Evolutionary conservation across 92 coral and sea anemone genomes (phyloP).

Genomic region (Palythoa caribaeorum): DNA sequence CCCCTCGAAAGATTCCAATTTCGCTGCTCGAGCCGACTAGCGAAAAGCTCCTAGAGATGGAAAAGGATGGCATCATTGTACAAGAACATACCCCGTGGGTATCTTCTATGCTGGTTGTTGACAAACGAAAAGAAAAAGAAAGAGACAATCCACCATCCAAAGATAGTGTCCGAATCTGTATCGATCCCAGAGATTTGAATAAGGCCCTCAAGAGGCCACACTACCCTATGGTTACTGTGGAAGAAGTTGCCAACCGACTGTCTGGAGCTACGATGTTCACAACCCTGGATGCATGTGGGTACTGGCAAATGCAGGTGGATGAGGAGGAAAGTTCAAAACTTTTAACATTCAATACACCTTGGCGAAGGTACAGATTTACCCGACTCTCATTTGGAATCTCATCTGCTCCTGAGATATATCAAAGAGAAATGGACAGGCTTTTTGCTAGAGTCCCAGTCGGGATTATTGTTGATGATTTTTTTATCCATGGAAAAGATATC

Average conservation of each 20-base stretch:
- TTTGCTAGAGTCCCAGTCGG: constrained; percentile 62
- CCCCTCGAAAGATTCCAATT: too few species aligned
- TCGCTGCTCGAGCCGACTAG: too few species aligned
- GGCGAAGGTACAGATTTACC: constrained; percentile 58
- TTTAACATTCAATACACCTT: constrained; percentile 69
- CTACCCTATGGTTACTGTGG: too few species aligned
- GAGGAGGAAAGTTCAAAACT: constrained; percentile 51
- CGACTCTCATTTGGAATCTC: constrained; percentile 66
- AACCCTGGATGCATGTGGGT: constrained; percentile 59
- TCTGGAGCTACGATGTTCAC: constrained; percentile 45
- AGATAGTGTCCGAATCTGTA: too few species aligned
- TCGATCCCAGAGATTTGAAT: too few species aligned
- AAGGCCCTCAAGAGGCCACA: too few species aligned
- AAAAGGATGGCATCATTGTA: too few species aligned
- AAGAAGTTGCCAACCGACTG: constrained; percentile 18
- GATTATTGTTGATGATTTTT: constrained; percentile 65
- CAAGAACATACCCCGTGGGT: too few species aligned
- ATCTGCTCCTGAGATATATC: constrained; percentile 63
- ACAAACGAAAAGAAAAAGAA: too few species aligned
- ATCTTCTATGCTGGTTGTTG: too few species aligned
- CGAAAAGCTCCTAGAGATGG: too few species aligned
- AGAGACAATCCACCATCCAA: too few species aligned
- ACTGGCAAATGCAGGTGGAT: constrained; percentile 60
- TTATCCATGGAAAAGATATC: constrained; percentile 50
- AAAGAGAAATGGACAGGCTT: constrained; percentile 66